These are phyloP conservation scores for Ceriagrion tenellum DNA, from an alignment of 2,888 invertebrate genomes.

Conservation along the genomic window DNA sequence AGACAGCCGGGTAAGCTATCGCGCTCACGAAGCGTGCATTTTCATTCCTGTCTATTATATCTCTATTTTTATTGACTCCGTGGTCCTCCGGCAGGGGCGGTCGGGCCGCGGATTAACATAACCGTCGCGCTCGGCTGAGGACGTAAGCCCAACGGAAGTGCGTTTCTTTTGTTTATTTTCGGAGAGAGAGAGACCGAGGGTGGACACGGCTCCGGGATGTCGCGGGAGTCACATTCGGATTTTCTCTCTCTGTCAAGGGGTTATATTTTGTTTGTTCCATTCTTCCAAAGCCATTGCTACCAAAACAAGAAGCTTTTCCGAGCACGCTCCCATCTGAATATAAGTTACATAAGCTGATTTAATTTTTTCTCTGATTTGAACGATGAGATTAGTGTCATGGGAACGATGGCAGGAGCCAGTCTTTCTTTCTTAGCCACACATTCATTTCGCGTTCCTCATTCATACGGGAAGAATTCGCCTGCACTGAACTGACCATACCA, in stretches of 20 bases:
- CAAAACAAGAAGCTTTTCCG: neutral
- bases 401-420: too few species aligned
- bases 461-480: too few species aligned
- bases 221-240: neutral
- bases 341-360: neutral
- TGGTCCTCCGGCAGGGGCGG: neutral
- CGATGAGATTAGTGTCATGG: too few species aligned
- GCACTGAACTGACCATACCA: too few species aligned
- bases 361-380: too few species aligned
- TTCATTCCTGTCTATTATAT: neutral
- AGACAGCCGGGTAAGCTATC: neutral
- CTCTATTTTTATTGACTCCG: conserved; percentile 1
- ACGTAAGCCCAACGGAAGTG: neutral
- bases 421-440: too few species aligned
- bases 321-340: neutral
- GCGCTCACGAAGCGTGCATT: neutral
- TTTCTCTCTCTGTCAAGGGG: neutral
- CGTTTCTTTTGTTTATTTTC: neutral
- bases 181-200: neutral
- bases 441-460: too few species aligned
- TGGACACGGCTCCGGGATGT: neutral
- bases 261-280: neutral
- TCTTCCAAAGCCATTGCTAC: neutral
- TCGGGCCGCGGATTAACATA: neutral
- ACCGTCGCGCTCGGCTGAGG: neutral